phyloP scores from a whole-genome alignment of 1,140 invertebrate species.

The Pseudomyrmex pallidus region DNA sequence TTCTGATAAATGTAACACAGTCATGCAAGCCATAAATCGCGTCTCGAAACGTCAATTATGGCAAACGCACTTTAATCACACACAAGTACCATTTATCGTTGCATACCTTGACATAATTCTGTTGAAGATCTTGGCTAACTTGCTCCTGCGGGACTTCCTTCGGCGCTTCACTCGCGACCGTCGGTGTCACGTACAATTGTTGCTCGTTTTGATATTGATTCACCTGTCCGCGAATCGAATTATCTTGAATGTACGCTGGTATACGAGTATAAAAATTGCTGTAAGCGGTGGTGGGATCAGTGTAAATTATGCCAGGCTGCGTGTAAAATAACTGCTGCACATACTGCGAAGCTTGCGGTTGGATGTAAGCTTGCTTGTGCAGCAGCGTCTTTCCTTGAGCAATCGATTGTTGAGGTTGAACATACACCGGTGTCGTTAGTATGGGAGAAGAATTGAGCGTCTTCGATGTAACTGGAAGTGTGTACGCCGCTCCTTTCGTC shows the following conservation, averaged over 20 bases:
- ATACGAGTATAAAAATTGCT: slow-evolving; percentile 73
- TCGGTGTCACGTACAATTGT: slow-evolving; percentile 73
- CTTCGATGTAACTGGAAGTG: slow-evolving; percentile 41
- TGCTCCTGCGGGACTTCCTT: slow-evolving; percentile 76
- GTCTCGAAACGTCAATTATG: background rate
- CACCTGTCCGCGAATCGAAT: slow-evolving; percentile 72
- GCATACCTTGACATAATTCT: slow-evolving; percentile 75
- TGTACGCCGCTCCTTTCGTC: slow-evolving; percentile 34
- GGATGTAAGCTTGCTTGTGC: slow-evolving; percentile 75
- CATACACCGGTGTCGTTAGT: slow-evolving; percentile 39
- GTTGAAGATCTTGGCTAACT: slow-evolving; percentile 65
- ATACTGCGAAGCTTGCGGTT: slow-evolving; percentile 64
- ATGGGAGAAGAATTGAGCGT: slow-evolving; percentile 14
- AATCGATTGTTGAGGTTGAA: slow-evolving; percentile 44
- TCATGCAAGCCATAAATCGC: slow-evolving; percentile 4
- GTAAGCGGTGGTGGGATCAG: slow-evolving; percentile 75
- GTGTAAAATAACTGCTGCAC: slow-evolving; percentile 77
- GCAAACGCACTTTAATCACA: background rate
- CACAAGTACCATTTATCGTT: background rate
- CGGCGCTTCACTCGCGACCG: slow-evolving; percentile 72
- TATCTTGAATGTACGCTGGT: slow-evolving; percentile 77
- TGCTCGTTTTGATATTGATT: slow-evolving; percentile 71
- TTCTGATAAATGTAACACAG: slow-evolving; percentile 23
- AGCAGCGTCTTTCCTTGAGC: slow-evolving; percentile 60
- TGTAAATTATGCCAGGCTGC: slow-evolving; percentile 75